Evolutionary conservation across 2,113 vertebrate species (phyloP).

Genomic region (Carassius carassius): DNA sequence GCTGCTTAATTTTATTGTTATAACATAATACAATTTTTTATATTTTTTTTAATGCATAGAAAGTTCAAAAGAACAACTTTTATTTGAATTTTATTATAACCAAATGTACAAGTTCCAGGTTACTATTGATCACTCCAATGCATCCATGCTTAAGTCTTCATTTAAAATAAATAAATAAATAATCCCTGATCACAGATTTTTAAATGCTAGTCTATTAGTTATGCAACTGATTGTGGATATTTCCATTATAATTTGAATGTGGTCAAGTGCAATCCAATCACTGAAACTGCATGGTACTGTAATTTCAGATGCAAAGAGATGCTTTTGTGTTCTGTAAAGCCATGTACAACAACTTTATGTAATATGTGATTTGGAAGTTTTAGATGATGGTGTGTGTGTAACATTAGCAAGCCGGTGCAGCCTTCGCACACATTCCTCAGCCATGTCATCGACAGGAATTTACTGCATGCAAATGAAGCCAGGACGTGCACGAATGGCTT

Average conservation of each 20-base stretch:
- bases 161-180: neutral
- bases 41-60: neutral
- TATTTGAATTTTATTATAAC: neutral
- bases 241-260: neutral
- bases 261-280: neutral
- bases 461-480: conserved; percentile 94
- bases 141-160: neutral
- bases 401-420: conserved; percentile 41
- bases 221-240: neutral
- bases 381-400: neutral
- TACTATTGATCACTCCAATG: neutral
- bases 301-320: neutral
- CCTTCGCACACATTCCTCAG: conserved; percentile 84
- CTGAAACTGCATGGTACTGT: neutral
- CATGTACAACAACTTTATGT: neutral
- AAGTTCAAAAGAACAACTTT: neutral
- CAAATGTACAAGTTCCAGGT: neutral
- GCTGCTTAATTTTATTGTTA: neutral
- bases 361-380: neutral
- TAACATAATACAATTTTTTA: neutral
- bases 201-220: neutral
- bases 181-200: neutral
- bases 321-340: neutral
- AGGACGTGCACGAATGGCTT: conserved; percentile 82
- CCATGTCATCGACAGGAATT: conserved; percentile 85